These are phyloP conservation scores for Lepidotrigona ventralis DNA, from an alignment of 1,140 invertebrate genomes.

Conservation along the genomic window DNA sequence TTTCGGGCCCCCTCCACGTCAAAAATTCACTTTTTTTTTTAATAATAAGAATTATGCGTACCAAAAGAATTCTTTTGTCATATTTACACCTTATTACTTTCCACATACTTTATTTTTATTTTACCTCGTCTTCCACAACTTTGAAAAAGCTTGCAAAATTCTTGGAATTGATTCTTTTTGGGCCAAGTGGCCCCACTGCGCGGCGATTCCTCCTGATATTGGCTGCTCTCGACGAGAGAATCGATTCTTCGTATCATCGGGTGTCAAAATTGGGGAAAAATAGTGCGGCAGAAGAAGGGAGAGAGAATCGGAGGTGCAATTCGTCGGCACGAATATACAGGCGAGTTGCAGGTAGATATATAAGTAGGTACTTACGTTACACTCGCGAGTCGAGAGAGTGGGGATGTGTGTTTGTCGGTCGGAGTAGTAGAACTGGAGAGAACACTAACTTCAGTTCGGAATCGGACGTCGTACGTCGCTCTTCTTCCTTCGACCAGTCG, in stretches of 20 bases:
- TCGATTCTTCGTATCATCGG: not conserved
- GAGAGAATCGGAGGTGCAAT: not conserved
- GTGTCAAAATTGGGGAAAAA: not conserved
- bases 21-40: too few species aligned
- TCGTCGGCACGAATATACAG: not conserved
- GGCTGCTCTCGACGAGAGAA: too few species aligned
- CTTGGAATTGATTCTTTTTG: too few species aligned
- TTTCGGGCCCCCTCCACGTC: too few species aligned
- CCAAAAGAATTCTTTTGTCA: too few species aligned
- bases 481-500: not conserved
- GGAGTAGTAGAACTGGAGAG: constrained; percentile 25
- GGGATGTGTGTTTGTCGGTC: constrained; percentile 30
- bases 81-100: too few species aligned
- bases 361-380: not conserved
- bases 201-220: too few species aligned
- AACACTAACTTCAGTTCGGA: constrained; percentile 50
- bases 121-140: too few species aligned
- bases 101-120: too few species aligned
- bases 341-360: constrained; percentile 23
- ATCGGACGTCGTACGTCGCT: constrained; percentile 41
- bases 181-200: too few species aligned
- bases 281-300: not conserved
- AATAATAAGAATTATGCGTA: too few species aligned
- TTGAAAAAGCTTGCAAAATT: too few species aligned
- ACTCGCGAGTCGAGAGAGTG: constrained; percentile 16